Evolutionary conservation across 2,888 invertebrate species (phyloP), one percentile per base, ranked within the genome.

Genomic region (Suillia variegata): DNA sequence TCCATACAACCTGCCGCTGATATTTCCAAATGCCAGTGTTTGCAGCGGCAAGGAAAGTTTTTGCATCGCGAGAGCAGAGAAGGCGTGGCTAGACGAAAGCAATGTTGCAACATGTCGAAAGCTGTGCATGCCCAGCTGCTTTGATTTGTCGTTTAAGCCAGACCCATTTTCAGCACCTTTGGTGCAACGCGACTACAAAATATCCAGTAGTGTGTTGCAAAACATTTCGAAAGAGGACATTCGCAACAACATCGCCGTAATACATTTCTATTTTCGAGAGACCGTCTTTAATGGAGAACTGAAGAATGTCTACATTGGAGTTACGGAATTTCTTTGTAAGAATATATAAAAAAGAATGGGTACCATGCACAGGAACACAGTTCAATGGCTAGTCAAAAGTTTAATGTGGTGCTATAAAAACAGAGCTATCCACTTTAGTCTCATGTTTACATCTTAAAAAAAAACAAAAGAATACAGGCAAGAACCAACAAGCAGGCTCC

Each of bases 311-410:
- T 85, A 92, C 56, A 91, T 91, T 71, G 92, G 92, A 45, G 86
- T 92, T 20, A 91, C 92, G 0, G 92, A 93, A 81, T 91, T 93
- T 79, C 78, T 93, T 49, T 92, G 92, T 92, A 83, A 87, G n/a
- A n/a, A n/a, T n/a, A n/a, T n/a, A 90, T 61, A 42, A 31, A 31
- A 31, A 5, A 31, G 31, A 31, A 5, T 12, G 31, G 6, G 31
- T 31, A 31, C 31, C 5, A 12, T 31, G 6, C 12, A 12, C 31
- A n/a, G n/a, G n/a, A n/a, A n/a, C n/a, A n/a, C n/a, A n/a, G n/a
- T n/a, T n/a, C n/a, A n/a, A n/a, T n/a, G n/a, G n/a, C n/a, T n/a
- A n/a, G n/a, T n/a, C n/a, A n/a, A n/a, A n/a, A n/a, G n/a, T n/a
- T n/a, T n/a, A n/a, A n/a, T n/a, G n/a, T n/a, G n/a, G n/a, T n/a